Conservation (phyloP, 2,113 vertebrate genomes). For the Oreotragus oreotragus region DNA sequence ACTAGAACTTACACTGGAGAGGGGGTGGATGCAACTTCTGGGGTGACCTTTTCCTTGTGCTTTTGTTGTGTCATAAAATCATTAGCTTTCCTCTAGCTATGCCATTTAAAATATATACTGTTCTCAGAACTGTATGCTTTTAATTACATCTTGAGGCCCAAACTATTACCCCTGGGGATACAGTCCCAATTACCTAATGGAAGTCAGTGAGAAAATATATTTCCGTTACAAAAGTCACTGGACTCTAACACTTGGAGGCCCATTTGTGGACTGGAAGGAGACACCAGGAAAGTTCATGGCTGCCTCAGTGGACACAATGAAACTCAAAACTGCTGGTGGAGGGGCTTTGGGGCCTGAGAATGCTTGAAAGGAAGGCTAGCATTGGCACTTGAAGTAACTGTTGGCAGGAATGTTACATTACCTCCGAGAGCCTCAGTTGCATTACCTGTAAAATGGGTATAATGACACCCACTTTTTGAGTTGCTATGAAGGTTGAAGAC, state of each 20-base stretch:
- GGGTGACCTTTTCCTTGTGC: background rate
- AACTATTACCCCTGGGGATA: conserved; percentile 30
- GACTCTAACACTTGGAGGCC: background rate
- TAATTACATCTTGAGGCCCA: conserved; percentile 62
- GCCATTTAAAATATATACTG: conserved; percentile 34
- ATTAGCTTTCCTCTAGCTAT: conserved; percentile 9
- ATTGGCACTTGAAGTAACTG: background rate
- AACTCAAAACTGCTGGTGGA: background rate
- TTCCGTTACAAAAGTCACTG: conserved; percentile 22
- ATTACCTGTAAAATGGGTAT: background rate
- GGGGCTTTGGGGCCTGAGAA: background rate
- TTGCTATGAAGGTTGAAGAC: background rate
- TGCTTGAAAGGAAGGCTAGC: background rate
- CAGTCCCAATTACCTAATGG: conserved; percentile 47
- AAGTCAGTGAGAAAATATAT: conserved; percentile 48
- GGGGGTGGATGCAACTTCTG: background rate
- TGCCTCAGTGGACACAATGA: background rate
- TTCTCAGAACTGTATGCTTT: conserved; percentile 32
- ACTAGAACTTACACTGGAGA: background rate
- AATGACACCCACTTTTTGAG: background rate
- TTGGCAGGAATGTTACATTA: background rate
- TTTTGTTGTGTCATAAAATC: conserved; percentile 28
- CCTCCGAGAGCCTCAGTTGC: background rate
- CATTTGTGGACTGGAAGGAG: background rate
- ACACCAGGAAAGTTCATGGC: background rate